Base-by-base conservation (phyloP, 2,113 vertebrate species). In the Tachycineta bicolor region DNA sequence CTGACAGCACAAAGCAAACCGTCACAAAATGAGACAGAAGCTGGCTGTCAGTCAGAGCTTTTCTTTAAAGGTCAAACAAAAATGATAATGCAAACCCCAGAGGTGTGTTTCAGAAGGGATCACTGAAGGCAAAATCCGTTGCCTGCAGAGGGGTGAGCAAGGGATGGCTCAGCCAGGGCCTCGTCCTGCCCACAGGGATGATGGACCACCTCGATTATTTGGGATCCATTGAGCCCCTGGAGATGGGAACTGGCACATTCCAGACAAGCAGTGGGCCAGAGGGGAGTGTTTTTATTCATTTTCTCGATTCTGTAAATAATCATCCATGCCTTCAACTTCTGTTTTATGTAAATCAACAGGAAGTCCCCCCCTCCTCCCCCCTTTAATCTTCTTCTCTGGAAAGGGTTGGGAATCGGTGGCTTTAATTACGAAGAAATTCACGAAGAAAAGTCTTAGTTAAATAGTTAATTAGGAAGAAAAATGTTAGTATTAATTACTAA, bases 41-140 rank as follows among this genome's bases (percentile, higher is more conserved):
- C 34, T 8, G 50, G 63, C 8, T 23, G 87, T 87, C 21, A 1
- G 74, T 89, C 12, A 63, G 56, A 94, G 91, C 69, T 84, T 86
- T 83, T 63, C 92, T 81, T 33, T 24, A 70, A 96, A 94, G 95
- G 83, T 84, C 87, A 78, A 18, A 50, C n/a, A 37, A 28, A 81
- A 81, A 43, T 5, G 12, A 29, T 7, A 22, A 59, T 26, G 33
- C 50, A 77, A 59, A 46, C 5, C 68, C 39, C 64, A n/a, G 65
- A 26, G 58, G 24, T 20, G 4, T 28, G 8, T 44, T 83, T 69
- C 3, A 34, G 56, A 41, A 47, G 39, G 10, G 78, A 33, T 74
- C 33, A 12, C 43, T 11, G 6, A 47, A 63, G 56, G 65, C 9
- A 68, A 60, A 89, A 58, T 14, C 29, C 15, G 1, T 4, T 12